Conservation (phyloP, 2,113 vertebrate species). For the Amia ocellicauda region DNA sequence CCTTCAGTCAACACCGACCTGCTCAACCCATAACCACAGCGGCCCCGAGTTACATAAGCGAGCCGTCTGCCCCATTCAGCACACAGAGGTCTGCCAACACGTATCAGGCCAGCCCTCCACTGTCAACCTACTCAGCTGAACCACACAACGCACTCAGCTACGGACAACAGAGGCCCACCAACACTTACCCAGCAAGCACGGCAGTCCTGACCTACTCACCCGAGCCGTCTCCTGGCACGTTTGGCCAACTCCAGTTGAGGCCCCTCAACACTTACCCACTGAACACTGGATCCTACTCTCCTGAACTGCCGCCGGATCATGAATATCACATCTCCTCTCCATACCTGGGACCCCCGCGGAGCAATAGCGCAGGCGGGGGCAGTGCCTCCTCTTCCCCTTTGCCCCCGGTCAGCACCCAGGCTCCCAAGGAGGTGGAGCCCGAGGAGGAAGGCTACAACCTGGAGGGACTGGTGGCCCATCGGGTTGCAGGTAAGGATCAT, state of each 20-base stretch:
- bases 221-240: slow-evolving; percentile 22
- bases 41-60: slow-evolving; percentile 34
- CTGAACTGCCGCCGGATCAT: slow-evolving; percentile 36
- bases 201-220: slow-evolving; percentile 36
- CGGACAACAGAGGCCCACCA: slow-evolving; percentile 55
- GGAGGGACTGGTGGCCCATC: slow-evolving; percentile 91
- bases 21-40: slow-evolving; percentile 36
- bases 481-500: slow-evolving; percentile 84
- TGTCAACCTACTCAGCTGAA: slow-evolving; percentile 42
- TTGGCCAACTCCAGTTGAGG: slow-evolving; percentile 56
- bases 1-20: slow-evolving; percentile 27
- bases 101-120: slow-evolving; percentile 37
- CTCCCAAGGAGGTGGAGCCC: slow-evolving; percentile 61
- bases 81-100: slow-evolving; percentile 34
- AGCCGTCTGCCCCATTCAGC: slow-evolving; percentile 27
- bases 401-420: slow-evolving; percentile 41
- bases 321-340: slow-evolving; percentile 31
- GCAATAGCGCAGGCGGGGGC: slow-evolving; percentile 41
- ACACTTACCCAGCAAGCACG: slow-evolving; percentile 35
- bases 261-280: slow-evolving; percentile 53
- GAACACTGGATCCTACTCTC: slow-evolving; percentile 44
- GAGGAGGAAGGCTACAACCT: slow-evolving; percentile 79
- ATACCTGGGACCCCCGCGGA: slow-evolving; percentile 36
- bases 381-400: slow-evolving; percentile 59
- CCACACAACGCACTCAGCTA: slow-evolving; percentile 18